These are phyloP conservation scores for Mycalesis mineus DNA, from an alignment of 2,888 invertebrate genomes.

Conservation along the genomic window DNA sequence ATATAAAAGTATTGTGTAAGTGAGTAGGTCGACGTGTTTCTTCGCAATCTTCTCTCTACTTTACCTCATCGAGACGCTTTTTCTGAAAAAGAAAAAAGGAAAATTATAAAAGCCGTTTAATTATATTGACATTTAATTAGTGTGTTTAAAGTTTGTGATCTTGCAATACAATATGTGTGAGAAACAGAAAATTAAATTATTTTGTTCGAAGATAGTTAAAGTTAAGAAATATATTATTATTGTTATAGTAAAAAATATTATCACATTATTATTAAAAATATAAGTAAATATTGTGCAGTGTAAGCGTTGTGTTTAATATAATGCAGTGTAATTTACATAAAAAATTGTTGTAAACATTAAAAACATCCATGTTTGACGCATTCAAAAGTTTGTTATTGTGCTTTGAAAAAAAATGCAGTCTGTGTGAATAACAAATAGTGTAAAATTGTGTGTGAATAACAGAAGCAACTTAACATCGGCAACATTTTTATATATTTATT, in stretches of 20 bases:
- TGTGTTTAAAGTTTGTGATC: conserved; percentile 5
- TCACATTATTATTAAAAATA: not conserved
- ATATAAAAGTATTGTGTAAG: not conserved
- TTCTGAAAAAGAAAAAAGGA: conserved; percentile 81
- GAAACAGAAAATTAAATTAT: not conserved
- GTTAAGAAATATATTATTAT: not conserved
- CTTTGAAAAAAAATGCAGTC: not conserved
- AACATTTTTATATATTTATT: not conserved
- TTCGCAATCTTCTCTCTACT: conserved; percentile 41
- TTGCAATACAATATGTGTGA: not conserved
- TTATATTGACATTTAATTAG: not conserved
- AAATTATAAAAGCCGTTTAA: conserved; percentile 15
- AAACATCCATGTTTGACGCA: not conserved
- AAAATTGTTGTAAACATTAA: not conserved
- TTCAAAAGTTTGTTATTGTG: conserved; percentile 4
- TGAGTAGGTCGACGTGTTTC: not conserved
- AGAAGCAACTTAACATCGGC: conserved; percentile 14
- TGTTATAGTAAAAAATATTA: not conserved
- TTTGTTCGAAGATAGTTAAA: not conserved
- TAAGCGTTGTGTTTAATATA: not conserved
- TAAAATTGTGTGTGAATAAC: conserved; percentile 8
- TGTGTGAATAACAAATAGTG: conserved; percentile 11
- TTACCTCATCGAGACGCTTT: conserved; percentile 88
- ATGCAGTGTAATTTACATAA: not conserved
- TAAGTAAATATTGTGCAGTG: conserved; percentile 4